These are phyloP conservation scores for Cossypha caffra DNA, from an alignment of 2,797 vertebrate genomes.

Conservation along the genomic window DNA sequence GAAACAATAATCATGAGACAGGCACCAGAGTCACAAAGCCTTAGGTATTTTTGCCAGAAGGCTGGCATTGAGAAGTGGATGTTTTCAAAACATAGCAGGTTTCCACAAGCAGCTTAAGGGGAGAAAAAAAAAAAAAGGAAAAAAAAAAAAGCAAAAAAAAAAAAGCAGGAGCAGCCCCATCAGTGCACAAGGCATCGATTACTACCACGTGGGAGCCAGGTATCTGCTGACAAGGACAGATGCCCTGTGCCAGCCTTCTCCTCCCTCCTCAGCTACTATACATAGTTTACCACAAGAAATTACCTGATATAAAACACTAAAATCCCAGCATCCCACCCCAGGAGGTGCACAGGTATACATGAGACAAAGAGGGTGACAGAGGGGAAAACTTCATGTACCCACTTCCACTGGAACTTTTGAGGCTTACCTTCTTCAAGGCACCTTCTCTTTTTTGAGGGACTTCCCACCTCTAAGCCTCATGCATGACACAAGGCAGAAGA, in stretches of 20 bases:
- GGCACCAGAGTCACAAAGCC: not conserved
- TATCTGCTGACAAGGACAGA: not conserved
- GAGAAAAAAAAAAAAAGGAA: no score
- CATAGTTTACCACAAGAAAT: not conserved
- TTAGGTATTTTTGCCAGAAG: not conserved
- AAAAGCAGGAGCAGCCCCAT: not conserved
- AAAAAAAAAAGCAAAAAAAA: no score
- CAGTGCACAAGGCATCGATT: not conserved
- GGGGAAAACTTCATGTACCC: not conserved
- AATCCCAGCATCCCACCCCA: not conserved
- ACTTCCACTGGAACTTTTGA: not conserved
- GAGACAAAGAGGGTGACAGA: accelerated
- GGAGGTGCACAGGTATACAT: accelerated
- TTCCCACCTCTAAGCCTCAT: not conserved
- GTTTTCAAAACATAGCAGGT: not conserved
- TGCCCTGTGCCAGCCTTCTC: not conserved
- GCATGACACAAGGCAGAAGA: constrained; percentile 1
- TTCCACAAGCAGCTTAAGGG: not conserved
- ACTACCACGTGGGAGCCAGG: not conserved
- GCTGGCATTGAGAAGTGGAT: not conserved
- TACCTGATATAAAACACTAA: not conserved
- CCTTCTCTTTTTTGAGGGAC: not conserved
- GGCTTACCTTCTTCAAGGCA: not conserved
- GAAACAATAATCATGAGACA: not conserved
- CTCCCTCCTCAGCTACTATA: not conserved